Percentiles rank a stretch among this genome's conserved stretches.
Evolutionary conservation across 2,888 invertebrate species (phyloP).

Genomic region (Loripinus fragilis): DNA sequence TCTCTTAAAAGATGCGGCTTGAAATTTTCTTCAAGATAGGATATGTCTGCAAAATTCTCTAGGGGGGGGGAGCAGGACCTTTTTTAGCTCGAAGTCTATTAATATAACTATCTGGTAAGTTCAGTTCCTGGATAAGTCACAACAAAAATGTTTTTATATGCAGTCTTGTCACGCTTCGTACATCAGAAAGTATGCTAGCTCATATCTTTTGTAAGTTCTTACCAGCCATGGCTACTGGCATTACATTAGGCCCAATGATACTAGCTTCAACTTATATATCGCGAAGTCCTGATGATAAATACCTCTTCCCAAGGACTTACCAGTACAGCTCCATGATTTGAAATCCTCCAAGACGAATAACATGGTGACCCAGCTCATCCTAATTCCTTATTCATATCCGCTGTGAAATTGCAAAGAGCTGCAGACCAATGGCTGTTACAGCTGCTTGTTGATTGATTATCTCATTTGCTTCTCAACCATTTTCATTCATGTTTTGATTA

Average conservation of each 20-base stretch:
- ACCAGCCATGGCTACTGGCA: background rate
- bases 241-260: background rate
- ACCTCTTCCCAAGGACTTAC: background rate
- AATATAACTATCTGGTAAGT: background rate
- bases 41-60: too few species aligned
- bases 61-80: too few species aligned
- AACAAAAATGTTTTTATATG: background rate
- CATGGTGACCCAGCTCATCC: background rate
- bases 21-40: too few species aligned
- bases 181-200: background rate
- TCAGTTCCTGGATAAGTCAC: background rate
- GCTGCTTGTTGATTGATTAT: background rate
- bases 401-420: background rate
- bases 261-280: background rate
- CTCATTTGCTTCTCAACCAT: background rate
- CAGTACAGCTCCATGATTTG: background rate
- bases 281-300: background rate
- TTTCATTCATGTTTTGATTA: too few species aligned
- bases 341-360: background rate
- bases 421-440: background rate
- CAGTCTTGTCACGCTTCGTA: background rate
- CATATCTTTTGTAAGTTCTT: background rate
- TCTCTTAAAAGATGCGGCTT: too few species aligned
- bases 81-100: too few species aligned
- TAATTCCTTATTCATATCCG: background rate